A percentile compares a stretch with the other conserved stretches of the same genome.
Conservation (phyloP, 2,888 invertebrate species). For the Hoplodrina blanda region DNA sequence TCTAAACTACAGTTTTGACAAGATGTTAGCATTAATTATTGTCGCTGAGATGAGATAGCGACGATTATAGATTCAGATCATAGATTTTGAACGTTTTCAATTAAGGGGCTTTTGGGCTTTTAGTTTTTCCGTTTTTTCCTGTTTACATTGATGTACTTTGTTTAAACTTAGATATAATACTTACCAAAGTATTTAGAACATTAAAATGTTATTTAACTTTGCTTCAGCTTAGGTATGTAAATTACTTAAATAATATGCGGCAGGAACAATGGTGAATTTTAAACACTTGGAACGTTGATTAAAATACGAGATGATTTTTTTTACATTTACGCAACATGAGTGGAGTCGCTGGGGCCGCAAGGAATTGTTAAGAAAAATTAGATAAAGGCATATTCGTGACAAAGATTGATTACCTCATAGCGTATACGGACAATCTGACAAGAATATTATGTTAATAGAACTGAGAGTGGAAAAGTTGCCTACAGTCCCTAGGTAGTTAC, state of each 20-base stretch:
- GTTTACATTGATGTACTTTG: background rate
- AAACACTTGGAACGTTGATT: background rate
- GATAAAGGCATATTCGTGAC: background rate
- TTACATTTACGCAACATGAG: background rate
- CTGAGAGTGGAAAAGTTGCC: background rate
- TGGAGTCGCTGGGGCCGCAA: background rate
- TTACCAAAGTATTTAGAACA: background rate
- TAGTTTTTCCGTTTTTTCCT: background rate
- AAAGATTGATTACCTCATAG: background rate
- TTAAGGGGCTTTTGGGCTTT: too few species aligned
- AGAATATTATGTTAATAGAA: slow-evolving; percentile 9
- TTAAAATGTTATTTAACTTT: background rate
- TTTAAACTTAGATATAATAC: background rate
- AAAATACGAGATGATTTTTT: background rate
- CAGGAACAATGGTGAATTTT: background rate
- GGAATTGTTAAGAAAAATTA: background rate
- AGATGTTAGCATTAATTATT: too few species aligned
- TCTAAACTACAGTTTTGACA: too few species aligned
- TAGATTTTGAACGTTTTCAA: too few species aligned
- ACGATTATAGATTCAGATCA: too few species aligned
- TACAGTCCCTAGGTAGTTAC: background rate
- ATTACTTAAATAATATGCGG: background rate
- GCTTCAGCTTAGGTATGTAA: background rate
- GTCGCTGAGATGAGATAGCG: too few species aligned
- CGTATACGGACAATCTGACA: background rate